Conservation (phyloP, 92 coral and sea anemone species). For the Porites cylindrica region DNA sequence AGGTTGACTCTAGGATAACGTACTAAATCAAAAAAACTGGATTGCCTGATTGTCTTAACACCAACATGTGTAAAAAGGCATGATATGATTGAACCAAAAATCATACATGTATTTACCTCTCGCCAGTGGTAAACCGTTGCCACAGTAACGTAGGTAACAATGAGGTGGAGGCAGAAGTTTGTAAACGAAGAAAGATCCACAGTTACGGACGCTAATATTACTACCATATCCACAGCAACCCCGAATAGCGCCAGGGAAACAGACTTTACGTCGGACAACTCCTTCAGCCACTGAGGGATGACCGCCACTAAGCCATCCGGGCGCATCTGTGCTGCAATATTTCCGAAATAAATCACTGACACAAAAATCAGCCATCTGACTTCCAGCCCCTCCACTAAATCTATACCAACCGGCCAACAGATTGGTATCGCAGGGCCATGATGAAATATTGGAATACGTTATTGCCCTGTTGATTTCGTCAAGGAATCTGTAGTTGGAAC, state of each 20-base stretch:
- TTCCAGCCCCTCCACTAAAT: conserved; percentile 12
- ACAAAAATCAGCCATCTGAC: conserved; percentile 3
- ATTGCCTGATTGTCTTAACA: no score
- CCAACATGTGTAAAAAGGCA: background rate
- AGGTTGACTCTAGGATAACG: no score
- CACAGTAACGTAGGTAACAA: conserved; percentile 6
- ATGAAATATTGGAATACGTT: background rate
- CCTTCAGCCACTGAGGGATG: conserved; percentile 20
- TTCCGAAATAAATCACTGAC: background rate
- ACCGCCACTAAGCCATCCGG: conserved; percentile 4
- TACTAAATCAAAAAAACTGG: no score
- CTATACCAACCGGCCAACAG: conserved; percentile 7
- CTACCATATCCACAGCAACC: background rate
- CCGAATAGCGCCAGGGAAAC: background rate
- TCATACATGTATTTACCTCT: background rate
- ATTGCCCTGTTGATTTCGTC: conserved; percentile 1
- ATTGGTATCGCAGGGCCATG: background rate
- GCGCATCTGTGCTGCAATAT: background rate
- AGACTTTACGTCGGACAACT: conserved; percentile 11
- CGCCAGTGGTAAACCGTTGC: conserved; percentile 7
- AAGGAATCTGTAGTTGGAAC: conserved; percentile 12
- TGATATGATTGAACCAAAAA: background rate
- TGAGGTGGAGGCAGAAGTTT: background rate
- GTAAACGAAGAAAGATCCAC: conserved; percentile 22
- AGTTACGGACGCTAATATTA: background rate